phyloP scores from a whole-genome alignment of 2,888 invertebrate species.

The Synanthedon andrenaeformis region DNA sequence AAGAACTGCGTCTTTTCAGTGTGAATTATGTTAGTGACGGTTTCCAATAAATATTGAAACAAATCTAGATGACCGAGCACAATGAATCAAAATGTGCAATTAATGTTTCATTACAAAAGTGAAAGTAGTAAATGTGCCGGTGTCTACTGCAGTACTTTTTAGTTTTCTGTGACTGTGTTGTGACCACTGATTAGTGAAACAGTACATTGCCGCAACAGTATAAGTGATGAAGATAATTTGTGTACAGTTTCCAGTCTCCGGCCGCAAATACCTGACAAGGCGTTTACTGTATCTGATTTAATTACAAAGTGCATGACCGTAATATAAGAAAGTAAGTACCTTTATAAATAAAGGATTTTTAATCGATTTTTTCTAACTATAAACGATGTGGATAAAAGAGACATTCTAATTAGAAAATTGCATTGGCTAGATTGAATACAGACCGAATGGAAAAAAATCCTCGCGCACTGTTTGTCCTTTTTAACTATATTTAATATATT shows the following conservation, averaged over 20 bases:
- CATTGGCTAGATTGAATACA: too few relatives aligned
- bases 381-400: too few relatives aligned
- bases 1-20: constrained; percentile 14
- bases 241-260: not conserved
- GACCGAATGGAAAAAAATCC: too few relatives aligned
- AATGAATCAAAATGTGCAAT: constrained; percentile 41
- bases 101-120: constrained; percentile 40
- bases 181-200: constrained; percentile 28
- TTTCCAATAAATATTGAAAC: not conserved
- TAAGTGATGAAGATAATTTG: not conserved
- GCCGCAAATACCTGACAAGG: constrained; percentile 2
- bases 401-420: too few relatives aligned
- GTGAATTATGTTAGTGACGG: not conserved
- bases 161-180: constrained; percentile 40
- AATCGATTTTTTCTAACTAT: too few relatives aligned
- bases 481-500: too few relatives aligned
- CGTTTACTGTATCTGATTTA: constrained; percentile 4
- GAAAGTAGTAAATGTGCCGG: constrained; percentile 38
- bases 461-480: too few relatives aligned
- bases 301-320: constrained; percentile 2
- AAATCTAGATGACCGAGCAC: constrained; percentile 45
- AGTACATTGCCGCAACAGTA: constrained; percentile 11
- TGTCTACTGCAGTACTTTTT: constrained; percentile 23
- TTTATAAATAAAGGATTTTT: not conserved
- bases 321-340: constrained; percentile 7